Evolutionary conservation across 2,888 invertebrate species (phyloP).

Genomic region (Ferdinandea cuprea): DNA sequence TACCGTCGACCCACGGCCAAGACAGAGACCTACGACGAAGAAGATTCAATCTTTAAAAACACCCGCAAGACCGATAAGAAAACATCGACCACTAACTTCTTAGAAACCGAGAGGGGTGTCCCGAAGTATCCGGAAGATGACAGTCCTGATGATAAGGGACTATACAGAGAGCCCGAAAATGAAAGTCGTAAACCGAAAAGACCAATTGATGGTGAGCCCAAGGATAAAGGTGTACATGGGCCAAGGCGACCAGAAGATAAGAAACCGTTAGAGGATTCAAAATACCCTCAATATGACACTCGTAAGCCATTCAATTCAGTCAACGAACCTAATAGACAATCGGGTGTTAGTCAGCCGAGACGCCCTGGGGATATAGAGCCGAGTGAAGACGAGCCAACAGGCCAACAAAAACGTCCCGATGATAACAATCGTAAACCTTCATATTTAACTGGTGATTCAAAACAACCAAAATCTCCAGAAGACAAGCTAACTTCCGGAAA

Average conservation of each 20-base stretch:
- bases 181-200: neutral
- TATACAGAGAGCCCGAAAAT: too few relatives aligned
- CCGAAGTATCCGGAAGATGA: slow-evolving; percentile 1
- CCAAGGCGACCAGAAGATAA: slow-evolving; percentile 1
- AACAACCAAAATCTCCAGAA: slow-evolving; percentile 4
- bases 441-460: neutral
- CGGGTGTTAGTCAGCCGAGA: slow-evolving; percentile 1
- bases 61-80: slow-evolving; percentile 51
- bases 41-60: slow-evolving; percentile 48
- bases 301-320: neutral
- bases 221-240: neutral
- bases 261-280: neutral
- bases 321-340: neutral
- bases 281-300: neutral
- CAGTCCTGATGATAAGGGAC: too few relatives aligned
- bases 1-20: slow-evolving; percentile 75
- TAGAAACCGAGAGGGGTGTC: slow-evolving; percentile 47
- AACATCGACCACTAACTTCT: slow-evolving; percentile 42
- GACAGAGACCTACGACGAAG: slow-evolving; percentile 40
- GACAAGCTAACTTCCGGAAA: slow-evolving; percentile 74
- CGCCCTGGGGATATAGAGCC: neutral
- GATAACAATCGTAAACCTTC: neutral
- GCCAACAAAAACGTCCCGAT: neutral
- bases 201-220: neutral
- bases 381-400: neutral